A percentile compares a stretch with the other conserved stretches of the same genome.
These are phyloP conservation scores for Taxidea taxus DNA, from an alignment of 2,113 vertebrate species.

Conservation along the genomic window DNA sequence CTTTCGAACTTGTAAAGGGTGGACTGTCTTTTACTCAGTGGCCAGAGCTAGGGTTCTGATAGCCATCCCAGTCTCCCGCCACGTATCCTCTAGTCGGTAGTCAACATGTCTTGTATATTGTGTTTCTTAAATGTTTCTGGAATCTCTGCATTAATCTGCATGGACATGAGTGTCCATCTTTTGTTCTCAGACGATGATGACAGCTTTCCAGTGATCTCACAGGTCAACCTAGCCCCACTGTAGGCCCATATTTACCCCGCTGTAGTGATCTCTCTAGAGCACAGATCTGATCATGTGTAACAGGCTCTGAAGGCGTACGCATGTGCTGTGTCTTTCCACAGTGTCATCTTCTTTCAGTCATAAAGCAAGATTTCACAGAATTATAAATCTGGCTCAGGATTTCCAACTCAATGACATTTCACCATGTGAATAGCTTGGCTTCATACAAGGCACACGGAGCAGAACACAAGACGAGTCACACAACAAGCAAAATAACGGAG, in stretches of 20 bases:
- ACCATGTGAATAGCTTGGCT: not conserved
- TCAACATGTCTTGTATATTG: not conserved
- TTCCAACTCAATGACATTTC: not conserved
- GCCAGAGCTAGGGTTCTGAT: not conserved
- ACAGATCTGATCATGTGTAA: not conserved
- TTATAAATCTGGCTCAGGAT: not conserved
- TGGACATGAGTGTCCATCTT: not conserved
- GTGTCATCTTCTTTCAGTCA: not conserved
- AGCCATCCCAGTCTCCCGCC: too few relatives aligned
- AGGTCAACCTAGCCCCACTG: not conserved
- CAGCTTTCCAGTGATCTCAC: not conserved
- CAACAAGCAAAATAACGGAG: not conserved
- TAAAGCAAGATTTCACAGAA: not conserved
- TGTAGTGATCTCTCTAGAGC: not conserved
- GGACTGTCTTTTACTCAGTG: not conserved
- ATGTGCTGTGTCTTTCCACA: not conserved
- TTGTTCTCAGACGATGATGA: not conserved
- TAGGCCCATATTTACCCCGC: not conserved
- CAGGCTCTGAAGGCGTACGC: not conserved
- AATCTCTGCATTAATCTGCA: not conserved
- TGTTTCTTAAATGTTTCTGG: not conserved
- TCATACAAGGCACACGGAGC: not conserved
- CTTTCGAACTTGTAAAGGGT: not conserved
- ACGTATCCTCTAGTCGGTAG: not conserved
- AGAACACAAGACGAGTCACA: not conserved